Evolutionary conservation across 2,113 vertebrate species (phyloP).

Genomic region (Erinaceus europaeus): DNA sequence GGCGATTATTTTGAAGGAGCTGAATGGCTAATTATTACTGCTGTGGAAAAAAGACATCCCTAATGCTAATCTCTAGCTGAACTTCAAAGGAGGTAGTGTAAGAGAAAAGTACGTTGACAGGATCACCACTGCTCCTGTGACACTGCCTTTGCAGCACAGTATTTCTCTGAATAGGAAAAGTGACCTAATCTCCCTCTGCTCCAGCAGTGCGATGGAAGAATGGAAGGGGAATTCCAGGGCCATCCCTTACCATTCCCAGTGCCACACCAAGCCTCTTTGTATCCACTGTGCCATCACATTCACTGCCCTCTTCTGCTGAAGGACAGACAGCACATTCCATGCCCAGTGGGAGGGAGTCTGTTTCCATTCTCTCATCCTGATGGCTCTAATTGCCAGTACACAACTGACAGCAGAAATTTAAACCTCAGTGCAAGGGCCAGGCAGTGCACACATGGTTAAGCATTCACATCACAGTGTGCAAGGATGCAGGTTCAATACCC

Average conservation of each 20-base stretch:
- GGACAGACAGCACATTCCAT: too few species aligned
- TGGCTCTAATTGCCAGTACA: not conserved
- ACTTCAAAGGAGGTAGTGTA: not conserved
- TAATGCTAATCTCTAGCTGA: not conserved
- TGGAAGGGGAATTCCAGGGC: not conserved
- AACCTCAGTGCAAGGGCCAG: too few species aligned
- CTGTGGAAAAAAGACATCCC: too few species aligned
- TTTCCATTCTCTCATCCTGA: not conserved
- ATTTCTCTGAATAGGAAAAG: too few species aligned
- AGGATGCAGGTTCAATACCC: too few species aligned
- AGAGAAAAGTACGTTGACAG: rapidly evolving
- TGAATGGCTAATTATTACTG: too few species aligned
- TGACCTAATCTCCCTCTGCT: too few species aligned
- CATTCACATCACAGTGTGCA: too few species aligned
- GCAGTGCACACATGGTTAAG: too few species aligned
- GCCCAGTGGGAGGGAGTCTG: not conserved
- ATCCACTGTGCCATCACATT: not conserved
- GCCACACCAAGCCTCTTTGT: rapidly evolving
- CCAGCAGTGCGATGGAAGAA: too few species aligned
- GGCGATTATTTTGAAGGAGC: not conserved
- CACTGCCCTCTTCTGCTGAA: not conserved
- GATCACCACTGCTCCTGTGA: not conserved
- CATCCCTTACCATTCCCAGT: rapidly evolving
- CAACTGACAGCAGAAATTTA: not conserved
- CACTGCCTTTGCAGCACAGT: too few species aligned